phyloP scores from a whole-genome alignment of 2,797 vertebrate genomes.

The Scolopax rusticola region DNA sequence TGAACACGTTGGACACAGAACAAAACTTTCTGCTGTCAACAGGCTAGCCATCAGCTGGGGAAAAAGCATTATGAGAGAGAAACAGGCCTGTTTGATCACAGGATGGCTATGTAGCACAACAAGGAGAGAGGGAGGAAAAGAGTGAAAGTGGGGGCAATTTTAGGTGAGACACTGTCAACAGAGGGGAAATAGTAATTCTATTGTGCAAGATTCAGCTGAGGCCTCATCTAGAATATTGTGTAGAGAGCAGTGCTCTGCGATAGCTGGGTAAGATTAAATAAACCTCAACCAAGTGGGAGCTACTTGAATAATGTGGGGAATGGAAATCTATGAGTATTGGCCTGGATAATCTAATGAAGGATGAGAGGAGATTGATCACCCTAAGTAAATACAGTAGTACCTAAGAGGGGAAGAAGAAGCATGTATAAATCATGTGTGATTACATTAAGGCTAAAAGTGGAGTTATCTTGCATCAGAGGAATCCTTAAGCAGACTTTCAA shows the following conservation, averaged over 20 bases:
- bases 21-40: background rate
- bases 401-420: background rate
- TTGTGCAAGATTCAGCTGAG: background rate
- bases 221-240: background rate
- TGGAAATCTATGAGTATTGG: constrained; percentile 53
- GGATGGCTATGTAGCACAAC: background rate
- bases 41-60: background rate
- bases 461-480: background rate
- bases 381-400: background rate
- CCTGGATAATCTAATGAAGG: constrained; percentile 54
- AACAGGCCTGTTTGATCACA: background rate
- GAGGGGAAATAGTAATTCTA: background rate
- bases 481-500: constrained; percentile 6
- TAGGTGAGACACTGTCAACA: background rate
- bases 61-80: background rate
- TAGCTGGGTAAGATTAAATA: constrained; percentile 1
- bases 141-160: background rate
- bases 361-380: constrained; percentile 42
- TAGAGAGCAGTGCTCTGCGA: background rate
- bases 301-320: background rate
- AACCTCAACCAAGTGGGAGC: background rate
- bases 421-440: background rate
- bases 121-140: background rate
- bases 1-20: background rate
- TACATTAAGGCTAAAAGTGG: constrained; percentile 15